Conservation (phyloP, 2,797 vertebrate genomes). For the Huso huso region DNA sequence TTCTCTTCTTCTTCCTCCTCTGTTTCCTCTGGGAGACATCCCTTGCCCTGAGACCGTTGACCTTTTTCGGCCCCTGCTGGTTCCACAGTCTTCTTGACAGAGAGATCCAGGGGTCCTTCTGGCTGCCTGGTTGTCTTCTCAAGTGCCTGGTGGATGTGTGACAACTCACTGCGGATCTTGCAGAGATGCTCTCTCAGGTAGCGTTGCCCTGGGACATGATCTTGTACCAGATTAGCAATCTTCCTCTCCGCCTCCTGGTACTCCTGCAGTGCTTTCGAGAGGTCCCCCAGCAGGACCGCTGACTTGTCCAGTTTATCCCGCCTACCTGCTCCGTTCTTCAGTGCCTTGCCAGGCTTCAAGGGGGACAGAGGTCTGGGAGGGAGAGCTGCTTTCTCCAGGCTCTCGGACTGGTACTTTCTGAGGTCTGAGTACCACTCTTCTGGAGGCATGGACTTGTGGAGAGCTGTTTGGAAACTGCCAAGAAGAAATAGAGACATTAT, state of each 20-base stretch:
- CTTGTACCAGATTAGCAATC: constrained; percentile 68
- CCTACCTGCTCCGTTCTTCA: constrained; percentile 27
- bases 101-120: constrained; percentile 84
- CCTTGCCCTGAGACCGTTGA: constrained; percentile 18
- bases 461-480: constrained; percentile 42
- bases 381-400: constrained; percentile 34
- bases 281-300: constrained; percentile 65
- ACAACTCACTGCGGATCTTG: constrained; percentile 85
- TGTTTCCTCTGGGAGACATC: constrained; percentile 11
- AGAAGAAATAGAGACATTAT: constrained; percentile 1
- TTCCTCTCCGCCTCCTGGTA: constrained; percentile 80
- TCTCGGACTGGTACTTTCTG: constrained; percentile 30
- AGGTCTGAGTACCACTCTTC: constrained; percentile 50
- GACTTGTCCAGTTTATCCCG: constrained; percentile 46
- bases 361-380: constrained; percentile 33
- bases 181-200: constrained; percentile 83
- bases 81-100: constrained; percentile 62
- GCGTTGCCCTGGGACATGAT: constrained; percentile 67
- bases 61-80: constrained; percentile 33
- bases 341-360: constrained; percentile 24
- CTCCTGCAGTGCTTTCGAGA: constrained; percentile 80
- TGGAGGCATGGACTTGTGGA: constrained; percentile 35
- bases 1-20: constrained; percentile 48
- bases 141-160: constrained; percentile 82
- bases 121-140: constrained; percentile 62